These are phyloP conservation scores for Columba janthina DNA, from an alignment of 2,113 vertebrate species.

Conservation along the genomic window DNA sequence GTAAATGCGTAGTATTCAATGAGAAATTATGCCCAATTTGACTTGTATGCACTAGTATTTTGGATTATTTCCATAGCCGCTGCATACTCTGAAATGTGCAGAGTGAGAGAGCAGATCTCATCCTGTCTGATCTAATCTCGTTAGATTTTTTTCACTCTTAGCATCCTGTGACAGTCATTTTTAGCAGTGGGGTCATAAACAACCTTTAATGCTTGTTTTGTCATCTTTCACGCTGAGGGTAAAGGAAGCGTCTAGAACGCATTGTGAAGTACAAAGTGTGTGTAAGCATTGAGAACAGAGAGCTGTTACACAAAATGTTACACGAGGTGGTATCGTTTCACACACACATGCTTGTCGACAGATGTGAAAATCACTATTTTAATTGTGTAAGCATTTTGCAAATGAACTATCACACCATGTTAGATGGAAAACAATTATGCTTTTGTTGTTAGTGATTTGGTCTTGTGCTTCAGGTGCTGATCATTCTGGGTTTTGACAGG, in stretches of 20 bases:
- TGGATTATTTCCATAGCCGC: background rate
- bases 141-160: background rate
- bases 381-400: background rate
- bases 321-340: background rate
- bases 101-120: background rate
- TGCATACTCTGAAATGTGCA: background rate
- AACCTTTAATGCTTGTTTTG: background rate
- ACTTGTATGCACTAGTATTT: background rate
- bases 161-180: conserved; percentile 17
- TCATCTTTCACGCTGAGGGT: background rate
- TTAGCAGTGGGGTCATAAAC: background rate
- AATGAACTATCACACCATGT: background rate
- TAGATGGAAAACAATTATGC: background rate
- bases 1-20: background rate
- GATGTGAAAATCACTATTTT: background rate
- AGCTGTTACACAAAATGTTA: background rate
- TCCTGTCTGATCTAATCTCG: conserved; percentile 30
- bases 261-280: background rate
- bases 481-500: background rate
- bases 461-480: background rate
- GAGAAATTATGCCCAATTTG: background rate
- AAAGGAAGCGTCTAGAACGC: background rate
- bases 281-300: background rate
- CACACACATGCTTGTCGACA: background rate
- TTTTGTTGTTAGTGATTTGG: background rate